Base-by-base conservation (phyloP, 2,888 invertebrate species). In the Loripinus fragilis region DNA sequence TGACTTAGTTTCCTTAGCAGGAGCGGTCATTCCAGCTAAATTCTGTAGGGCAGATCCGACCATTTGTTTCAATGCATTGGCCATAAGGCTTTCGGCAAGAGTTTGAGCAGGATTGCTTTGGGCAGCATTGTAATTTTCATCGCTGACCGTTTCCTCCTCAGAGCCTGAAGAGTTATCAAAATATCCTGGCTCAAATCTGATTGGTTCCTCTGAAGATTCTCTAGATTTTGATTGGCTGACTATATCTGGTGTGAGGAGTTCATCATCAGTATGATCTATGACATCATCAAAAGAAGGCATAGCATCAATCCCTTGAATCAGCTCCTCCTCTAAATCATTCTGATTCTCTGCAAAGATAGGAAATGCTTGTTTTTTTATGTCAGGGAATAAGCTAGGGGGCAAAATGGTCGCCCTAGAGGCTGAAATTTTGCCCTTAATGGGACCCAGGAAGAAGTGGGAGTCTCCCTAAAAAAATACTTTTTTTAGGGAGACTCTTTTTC, bases 201-300 rank as follows among this genome's bases (percentile, higher is more conserved):
- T 87, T 23, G 74, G 66, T 15, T 74, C 84, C 55, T 66, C 71
- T 2, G 76, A 78, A 35, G 70, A 76, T 73, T 79, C 81, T 30
- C 77, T 79, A n/a, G 35, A 50, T 48, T 50, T 65, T 60, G 70
- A 52, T 42, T 48, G 66, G 38, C 52, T 65, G 17, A 76, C 64
- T 41, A 73, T 33, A 12, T 72, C 70, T 12, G 83, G 79, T 8
- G 81, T 82, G 8, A 85, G 76, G 1, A 87, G 71, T 71, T 90
- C 90, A 78, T 91, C 91, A 78, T 90, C 90, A 3, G 90, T 89
- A 69, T 90, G 84, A 78, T 90, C 89, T 20, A 91, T 79, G 28
- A 74, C 69, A 25, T 90, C 89, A 73, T 88, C 90, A 76, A 88
- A 88, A 7, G 90, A 90, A 7, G 91, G 91, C 90, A 91, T 89